Evolutionary conservation across 2,113 vertebrate genomes (phyloP), one percentile per base, ranked within the genome.

Genomic region (Lophura nycthemera): DNA sequence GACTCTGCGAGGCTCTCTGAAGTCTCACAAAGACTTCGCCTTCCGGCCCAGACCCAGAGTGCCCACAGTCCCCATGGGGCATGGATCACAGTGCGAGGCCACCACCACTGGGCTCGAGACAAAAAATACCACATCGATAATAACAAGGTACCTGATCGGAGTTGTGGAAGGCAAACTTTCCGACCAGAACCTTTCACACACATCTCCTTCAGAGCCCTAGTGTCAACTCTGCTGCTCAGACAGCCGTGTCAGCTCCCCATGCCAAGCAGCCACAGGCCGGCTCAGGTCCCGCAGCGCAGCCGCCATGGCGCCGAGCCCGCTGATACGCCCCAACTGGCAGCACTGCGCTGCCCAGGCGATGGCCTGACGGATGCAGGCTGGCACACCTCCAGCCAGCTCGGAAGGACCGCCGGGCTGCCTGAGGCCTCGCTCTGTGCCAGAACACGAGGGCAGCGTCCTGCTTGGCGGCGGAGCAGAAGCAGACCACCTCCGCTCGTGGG

Each of bases 371-470:
- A 64, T 36, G 59, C 3, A 47, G 45, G n/a, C 72, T 81, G 76
- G 30, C 4, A 0, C 27, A n/a, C 0, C 0, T 57, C 67, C 89
- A 83, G 45, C 60, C 69, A 48, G 40, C 54, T n/a, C 25, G 40
- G 43, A 25, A 50, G 78, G 34, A 52, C 19, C 3, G 2, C 34
- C 2, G 5, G 32, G 4, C 64, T 85, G 77, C 1, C 54, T 2
- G 1, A 80, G 24, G 4, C 2, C 40, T 24, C 3, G 7, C 5
- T 45, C 80, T 77, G 61, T 56, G 80, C 76, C 63, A 79, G 18
- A 38, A 43, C 80, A 32, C 4, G 2, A 56, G 19, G 14, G 34
- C 71, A 42, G 22, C 1, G 16, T 45, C 48, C 67, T 7, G 2
- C 67, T 11, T 4, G 43, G 11, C 1, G 3, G 27, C 32, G 32